Evolutionary conservation across 2,113 vertebrate genomes (phyloP).

Genomic region (Chloropsis hardwickii): DNA sequence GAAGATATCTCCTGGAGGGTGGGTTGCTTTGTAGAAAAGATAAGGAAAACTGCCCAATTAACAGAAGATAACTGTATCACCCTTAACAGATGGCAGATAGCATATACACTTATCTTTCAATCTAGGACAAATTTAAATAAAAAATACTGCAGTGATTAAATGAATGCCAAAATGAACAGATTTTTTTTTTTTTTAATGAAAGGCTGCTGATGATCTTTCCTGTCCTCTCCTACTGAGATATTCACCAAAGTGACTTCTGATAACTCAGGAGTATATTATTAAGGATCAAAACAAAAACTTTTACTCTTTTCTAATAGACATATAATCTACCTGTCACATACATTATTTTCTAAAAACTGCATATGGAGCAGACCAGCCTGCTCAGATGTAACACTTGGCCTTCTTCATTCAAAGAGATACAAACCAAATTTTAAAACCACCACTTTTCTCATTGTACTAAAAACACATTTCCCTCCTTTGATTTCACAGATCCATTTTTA

Average conservation of each 20-base stretch:
- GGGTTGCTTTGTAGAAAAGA: too few relatives aligned
- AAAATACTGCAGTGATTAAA: not conserved
- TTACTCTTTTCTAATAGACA: not conserved
- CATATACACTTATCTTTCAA: too few relatives aligned
- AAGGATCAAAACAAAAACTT: not conserved
- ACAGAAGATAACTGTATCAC: too few relatives aligned
- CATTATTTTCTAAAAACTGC: not conserved
- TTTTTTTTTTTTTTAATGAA: not conserved
- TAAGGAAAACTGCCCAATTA: too few relatives aligned
- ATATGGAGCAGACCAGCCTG: not conserved
- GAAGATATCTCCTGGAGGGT: too few relatives aligned
- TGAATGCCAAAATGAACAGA: rapidly evolving
- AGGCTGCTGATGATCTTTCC: not conserved
- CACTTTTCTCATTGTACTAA: not conserved
- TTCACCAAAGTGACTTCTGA: not conserved
- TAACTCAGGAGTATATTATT: not conserved
- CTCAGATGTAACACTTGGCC: not conserved
- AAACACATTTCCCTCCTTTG: not conserved
- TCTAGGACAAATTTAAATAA: not conserved
- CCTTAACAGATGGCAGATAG: too few relatives aligned
- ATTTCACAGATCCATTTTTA: not conserved
- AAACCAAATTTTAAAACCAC: not conserved
- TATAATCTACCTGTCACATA: not conserved
- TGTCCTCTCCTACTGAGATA: not conserved
- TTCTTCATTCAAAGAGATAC: not conserved